phyloP scores from a whole-genome alignment of 2,113 vertebrate genomes.

The Ginglymostoma cirratum region DNA sequence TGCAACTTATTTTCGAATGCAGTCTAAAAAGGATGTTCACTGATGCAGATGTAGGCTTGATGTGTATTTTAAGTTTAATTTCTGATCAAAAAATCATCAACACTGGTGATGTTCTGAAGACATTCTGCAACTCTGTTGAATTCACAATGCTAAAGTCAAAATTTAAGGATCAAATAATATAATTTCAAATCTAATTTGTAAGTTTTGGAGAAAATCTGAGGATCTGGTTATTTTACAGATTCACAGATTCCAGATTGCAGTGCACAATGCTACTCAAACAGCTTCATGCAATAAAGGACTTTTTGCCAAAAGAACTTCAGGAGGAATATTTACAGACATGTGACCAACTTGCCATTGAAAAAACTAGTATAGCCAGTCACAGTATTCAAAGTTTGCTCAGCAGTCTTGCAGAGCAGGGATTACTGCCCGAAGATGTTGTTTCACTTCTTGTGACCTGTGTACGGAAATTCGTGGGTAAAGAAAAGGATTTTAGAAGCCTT shows the following conservation, averaged over 20 bases:
- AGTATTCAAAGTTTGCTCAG: slow-evolving; percentile 66
- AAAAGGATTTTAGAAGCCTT: slow-evolving; percentile 51
- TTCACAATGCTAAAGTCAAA: neutral
- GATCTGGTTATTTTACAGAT: slow-evolving; percentile 50
- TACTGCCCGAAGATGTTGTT: slow-evolving; percentile 69
- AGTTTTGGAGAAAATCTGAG: neutral
- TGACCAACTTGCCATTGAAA: slow-evolving; percentile 59
- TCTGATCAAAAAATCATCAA: neutral
- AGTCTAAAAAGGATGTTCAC: neutral
- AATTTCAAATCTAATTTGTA: neutral
- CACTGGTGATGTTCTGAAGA: neutral
- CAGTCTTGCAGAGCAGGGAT: slow-evolving; percentile 59
- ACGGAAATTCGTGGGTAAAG: slow-evolving; percentile 70
- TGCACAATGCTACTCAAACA: slow-evolving; percentile 66
- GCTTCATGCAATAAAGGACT: slow-evolving; percentile 66
- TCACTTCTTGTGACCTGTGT: slow-evolving; percentile 70
- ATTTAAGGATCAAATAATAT: neutral
- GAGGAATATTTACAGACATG: slow-evolving; percentile 72
- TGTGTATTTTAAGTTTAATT: neutral
- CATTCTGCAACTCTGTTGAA: neutral
- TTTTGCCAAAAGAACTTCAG: slow-evolving; percentile 66
- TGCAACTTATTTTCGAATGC: neutral
- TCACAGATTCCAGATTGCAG: slow-evolving; percentile 73
- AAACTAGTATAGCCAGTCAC: slow-evolving; percentile 60
- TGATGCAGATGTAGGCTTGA: neutral